Evolutionary conservation across 2,797 vertebrate species (phyloP), one percentile per base, ranked within the genome.

Genomic region (Leptodactylus fallax): DNA sequence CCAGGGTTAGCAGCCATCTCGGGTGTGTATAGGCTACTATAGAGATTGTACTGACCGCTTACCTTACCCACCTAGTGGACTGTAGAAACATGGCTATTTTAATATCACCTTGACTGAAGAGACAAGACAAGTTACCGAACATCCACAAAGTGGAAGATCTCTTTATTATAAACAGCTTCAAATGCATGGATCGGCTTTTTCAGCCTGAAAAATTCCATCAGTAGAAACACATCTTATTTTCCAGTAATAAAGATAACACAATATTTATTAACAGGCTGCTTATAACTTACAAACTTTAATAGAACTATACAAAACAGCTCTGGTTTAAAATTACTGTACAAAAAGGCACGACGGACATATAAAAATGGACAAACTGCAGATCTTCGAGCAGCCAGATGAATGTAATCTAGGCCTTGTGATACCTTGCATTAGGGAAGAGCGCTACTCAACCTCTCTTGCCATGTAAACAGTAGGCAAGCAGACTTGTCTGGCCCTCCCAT

Each of bases 351-450:
- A 85, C 56, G 76, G 36, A 78, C 61, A 92, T 77, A 87, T 91
- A 93, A 88, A 85, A 91, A 83, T 81, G 78, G 63, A 91, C 90
- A 85, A 90, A 87, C 82, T 2, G 11, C 81, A 90, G 83, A 85
- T 69, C 14, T 88, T 83, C 71, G 89, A 92, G 91, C 90, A 89
- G 91, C 88, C 91, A 91, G 79, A 47, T 90, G n/a, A 81, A 78
- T 89, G 83, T 55, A 90, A 91, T 53, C 90, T 51, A 88, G 84
- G 85, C 88, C n/a, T 91, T 91, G 90, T 91, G 81, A 6, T 23
- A 88, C 87, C 87, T 60, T 36, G 74, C 53, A 8, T 61, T 56
- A 85, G 78, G 60, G 69, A 21, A 7, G 45, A 45, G 58, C 11
- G 47, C 36, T 61, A 80, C 16, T 2, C 10, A 12, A 36, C 23